Evolutionary conservation across 2,797 vertebrate species (phyloP), one percentile per base, ranked within the genome.

Genomic region (Anguilla megastoma): DNA sequence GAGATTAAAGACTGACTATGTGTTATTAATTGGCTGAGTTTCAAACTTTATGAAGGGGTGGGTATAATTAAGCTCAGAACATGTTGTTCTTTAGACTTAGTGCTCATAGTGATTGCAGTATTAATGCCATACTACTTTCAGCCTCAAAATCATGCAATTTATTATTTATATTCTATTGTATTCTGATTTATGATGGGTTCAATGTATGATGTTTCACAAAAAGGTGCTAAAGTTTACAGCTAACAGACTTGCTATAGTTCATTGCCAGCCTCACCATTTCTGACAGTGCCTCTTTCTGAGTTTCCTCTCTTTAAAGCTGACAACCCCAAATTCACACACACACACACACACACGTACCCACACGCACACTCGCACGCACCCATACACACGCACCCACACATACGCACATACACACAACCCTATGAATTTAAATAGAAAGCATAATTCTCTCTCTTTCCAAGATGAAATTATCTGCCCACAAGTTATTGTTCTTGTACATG

Each of bases 1-100:
- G 63, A 10, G 88, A 89, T 48, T 84, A 86, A 89, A 87, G 88
- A 92, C 91, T 91, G 91, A 92, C 90, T 93, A 89, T 24, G 89
- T 91, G 91, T 91, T 94, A 94, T 95, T 94, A 95, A 95, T 95
- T 95, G 95, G 90, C 87, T 54, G 88, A 87, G 87, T 91, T 88
- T 92, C 92, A 89, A 93, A 91, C 91, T 95, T 95, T 92, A 91
- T 5, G 58, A 63, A 24, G 21, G 58, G 16, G 86, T 89, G 91
- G 91, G 95, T 92, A 89, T 94, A 95, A 95, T 96, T 94, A 95
- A 88, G 89, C 83, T 91, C 91, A 94, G 66, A 90, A 88, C 88
- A 89, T 88, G 45, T 52, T 80, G 89, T 93, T 93, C 56, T 90
- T 91, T 86, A 89, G 90, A 91, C 93, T 90, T 91, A 91, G 92